Base-by-base conservation (phyloP, 2,113 vertebrate genomes). In the Sardina pilchardus region DNA sequence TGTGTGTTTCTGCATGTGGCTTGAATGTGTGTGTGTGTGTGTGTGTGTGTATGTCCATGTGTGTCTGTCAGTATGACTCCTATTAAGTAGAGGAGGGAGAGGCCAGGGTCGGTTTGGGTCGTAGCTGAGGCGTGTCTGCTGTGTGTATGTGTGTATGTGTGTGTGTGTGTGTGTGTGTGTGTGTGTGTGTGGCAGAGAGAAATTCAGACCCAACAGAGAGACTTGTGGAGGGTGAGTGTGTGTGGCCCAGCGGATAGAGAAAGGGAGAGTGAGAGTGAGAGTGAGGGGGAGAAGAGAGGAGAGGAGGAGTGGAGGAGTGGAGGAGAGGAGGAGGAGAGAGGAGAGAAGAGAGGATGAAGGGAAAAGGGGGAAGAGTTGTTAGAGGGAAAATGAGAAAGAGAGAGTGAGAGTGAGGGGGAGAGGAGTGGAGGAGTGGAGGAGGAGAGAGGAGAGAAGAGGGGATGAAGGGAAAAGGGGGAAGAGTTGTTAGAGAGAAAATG, bases 381-480 rank as follows among this genome's bases (percentile, higher is more conserved):
- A 86, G 81, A 90, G 85, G 86, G 85, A 48, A 82, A 88, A 91
- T 90, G 91, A 95, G 94, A 86, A 16, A 78, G 81, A 63, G 67
- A 83, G 82, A 83, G n/a, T 43, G 83, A 21, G 42, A 67, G 24
- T 9, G 63, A 67, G n/a, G 10, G n/a, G 12, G 63, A 6, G 17
- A 17, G 85, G 84, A 78, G 30, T 86, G 78, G 85, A 85, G 50
- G 80, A 59, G 81, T 7, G 6, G 85, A 82, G 44, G 44, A 7
- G 30, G 75, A 3, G 47, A 80, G 75, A 50, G 26, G 10, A 26
- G 84, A 90, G 80, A 75, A 83, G 78, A 82, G 26, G 19, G 7
- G 47, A 30, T 26, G 81, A 78, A 84, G 56, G 34, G 56, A 85
- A 63, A 83, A 85, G 1, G 86, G 47, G 86, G 84, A 86, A 63